These are phyloP conservation scores for Andrena praecox DNA, from an alignment of 2,888 invertebrate species.

Conservation along the genomic window DNA sequence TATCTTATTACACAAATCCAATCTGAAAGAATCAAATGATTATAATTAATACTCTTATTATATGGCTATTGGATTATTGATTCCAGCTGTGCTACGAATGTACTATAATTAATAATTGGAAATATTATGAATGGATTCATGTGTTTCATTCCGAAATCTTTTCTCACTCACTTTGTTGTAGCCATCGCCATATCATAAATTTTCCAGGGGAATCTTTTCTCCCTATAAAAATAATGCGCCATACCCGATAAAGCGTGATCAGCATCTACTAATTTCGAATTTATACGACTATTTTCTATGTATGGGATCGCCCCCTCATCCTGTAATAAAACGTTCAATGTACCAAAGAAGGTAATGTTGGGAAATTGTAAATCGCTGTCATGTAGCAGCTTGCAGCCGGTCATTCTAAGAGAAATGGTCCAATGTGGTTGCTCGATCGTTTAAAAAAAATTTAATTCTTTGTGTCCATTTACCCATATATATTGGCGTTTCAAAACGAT, in stretches of 20 bases:
- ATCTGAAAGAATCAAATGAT: constrained; percentile 54
- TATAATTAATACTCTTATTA: not conserved
- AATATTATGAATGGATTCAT: not conserved
- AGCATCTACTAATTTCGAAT: constrained; percentile 66
- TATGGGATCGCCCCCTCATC: constrained; percentile 73
- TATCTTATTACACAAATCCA: constrained; percentile 73
- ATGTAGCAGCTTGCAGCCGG: too few relatives aligned
- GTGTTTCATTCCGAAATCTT: not conserved
- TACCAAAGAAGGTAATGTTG: not conserved
- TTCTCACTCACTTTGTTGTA: constrained; percentile 75
- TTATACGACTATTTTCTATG: constrained; percentile 66
- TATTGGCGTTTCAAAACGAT: too few relatives aligned
- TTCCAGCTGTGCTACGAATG: too few relatives aligned
- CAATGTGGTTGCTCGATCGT: too few relatives aligned
- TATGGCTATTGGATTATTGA: too few relatives aligned
- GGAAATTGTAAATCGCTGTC: too few relatives aligned
- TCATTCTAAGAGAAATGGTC: too few relatives aligned
- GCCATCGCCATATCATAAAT: constrained; percentile 76
- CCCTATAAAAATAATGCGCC: constrained; percentile 75
- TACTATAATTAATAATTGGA: not conserved
- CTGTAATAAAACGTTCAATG: constrained; percentile 33
- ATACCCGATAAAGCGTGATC: constrained; percentile 72
- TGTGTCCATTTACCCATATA: too few relatives aligned
- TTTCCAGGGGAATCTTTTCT: constrained; percentile 70
- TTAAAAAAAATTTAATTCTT: too few relatives aligned